phyloP scores from a whole-genome alignment of 2,797 vertebrate genomes.

The Gymnoscopelus braueri region DNA sequence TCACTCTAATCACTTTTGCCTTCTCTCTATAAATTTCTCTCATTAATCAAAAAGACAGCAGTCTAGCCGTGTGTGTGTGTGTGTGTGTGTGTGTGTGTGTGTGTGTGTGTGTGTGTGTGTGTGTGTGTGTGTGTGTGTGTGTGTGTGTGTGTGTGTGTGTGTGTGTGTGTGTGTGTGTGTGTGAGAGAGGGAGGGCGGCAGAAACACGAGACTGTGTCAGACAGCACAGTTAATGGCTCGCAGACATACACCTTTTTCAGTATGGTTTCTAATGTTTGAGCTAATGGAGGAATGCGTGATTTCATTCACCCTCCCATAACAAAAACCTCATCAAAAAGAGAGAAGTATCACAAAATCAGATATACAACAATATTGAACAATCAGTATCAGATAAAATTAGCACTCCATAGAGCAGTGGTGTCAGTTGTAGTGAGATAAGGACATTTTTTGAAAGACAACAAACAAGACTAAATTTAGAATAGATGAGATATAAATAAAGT shows the following conservation, averaged over 20 bases:
- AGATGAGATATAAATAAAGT: conserved; percentile 1
- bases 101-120: conserved; percentile 1
- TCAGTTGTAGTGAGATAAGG: background rate
- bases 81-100: no score
- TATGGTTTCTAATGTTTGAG: conserved; percentile 33
- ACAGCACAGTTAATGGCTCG: conserved; percentile 10
- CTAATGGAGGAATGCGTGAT: background rate
- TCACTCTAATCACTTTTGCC: conserved; percentile 9
- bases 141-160: conserved; percentile 4
- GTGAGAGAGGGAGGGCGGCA: conserved; percentile 50
- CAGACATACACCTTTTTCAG: conserved; percentile 21
- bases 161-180: conserved; percentile 1
- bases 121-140: conserved; percentile 19
- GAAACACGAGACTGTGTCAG: conserved; percentile 17
- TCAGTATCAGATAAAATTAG: conserved; percentile 1
- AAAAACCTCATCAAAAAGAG: conserved; percentile 26
- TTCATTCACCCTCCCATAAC: background rate
- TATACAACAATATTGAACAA: no score
- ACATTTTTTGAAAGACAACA: conserved; percentile 4
- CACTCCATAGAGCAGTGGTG: conserved; percentile 7
- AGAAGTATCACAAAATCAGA: background rate
- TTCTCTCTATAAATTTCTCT: conserved; percentile 24
- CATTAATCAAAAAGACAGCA: conserved; percentile 47
- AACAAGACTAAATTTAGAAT: conserved; percentile 42
- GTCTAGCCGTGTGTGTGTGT: conserved; percentile 12